Evolutionary conservation across 2,113 vertebrate genomes (phyloP).

Genomic region (Psilopogon haemacephalus): DNA sequence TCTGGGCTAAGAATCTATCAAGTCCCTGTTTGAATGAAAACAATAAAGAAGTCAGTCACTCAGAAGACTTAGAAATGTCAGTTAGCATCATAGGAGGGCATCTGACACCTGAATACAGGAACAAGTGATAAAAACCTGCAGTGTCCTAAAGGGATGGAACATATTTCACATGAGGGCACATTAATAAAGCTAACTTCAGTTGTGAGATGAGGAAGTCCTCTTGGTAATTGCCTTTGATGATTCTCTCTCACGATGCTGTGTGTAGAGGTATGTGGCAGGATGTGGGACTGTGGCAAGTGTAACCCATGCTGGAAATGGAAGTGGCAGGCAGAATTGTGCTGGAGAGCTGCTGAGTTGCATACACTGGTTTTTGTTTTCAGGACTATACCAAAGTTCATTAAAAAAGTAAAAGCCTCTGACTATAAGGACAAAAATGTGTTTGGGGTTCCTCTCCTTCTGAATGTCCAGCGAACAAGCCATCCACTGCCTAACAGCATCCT

Average conservation of each 20-base stretch:
- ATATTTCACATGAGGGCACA: neutral
- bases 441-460: constrained; percentile 82
- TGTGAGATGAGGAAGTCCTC: neutral
- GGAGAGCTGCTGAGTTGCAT: neutral
- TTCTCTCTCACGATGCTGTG: neutral
- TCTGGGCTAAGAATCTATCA: neutral
- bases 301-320: neutral
- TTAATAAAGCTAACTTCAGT: neutral
- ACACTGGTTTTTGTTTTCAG: constrained; percentile 63
- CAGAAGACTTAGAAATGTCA: no score
- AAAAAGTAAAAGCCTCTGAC: constrained; percentile 77
- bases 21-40: neutral
- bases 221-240: neutral
- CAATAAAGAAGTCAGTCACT: neutral
- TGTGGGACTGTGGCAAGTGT: neutral
- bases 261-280: neutral
- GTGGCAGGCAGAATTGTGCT: neutral
- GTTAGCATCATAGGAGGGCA: neutral
- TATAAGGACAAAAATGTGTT: constrained; percentile 84
- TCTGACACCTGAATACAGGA: neutral
- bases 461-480: constrained; percentile 78
- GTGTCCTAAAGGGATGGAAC: neutral
- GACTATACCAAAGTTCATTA: constrained; percentile 82
- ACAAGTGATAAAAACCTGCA: neutral
- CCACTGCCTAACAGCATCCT: constrained; percentile 83